Evolutionary conservation across 1,140 invertebrate genomes (phyloP).

Genomic region (Adelges cooleyi): DNA sequence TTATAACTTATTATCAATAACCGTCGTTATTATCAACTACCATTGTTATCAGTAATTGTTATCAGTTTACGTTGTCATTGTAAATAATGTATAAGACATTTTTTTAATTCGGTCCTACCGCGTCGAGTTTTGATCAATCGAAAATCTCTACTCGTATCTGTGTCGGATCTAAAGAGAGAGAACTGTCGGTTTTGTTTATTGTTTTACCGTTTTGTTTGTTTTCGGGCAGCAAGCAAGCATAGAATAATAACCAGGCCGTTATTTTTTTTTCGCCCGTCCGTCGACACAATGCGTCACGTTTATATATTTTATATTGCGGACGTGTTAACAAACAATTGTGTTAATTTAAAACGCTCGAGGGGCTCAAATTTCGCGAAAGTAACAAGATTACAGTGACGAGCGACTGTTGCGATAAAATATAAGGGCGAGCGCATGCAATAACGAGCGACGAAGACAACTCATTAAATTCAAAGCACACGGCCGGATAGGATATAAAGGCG

Average conservation of each 20-base stretch:
- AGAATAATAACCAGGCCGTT: not conserved
- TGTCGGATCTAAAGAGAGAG: no score
- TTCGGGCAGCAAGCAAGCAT: not conserved
- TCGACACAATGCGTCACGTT: conserved; percentile 23
- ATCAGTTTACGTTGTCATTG: no score
- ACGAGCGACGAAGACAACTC: conserved; percentile 20
- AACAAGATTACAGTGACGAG: conserved; percentile 9
- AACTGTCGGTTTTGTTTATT: not conserved
- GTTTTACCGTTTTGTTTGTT: not conserved
- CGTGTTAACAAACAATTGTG: conserved; percentile 28
- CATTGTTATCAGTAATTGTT: no score
- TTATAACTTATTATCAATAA: no score
- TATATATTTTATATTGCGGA: not conserved
- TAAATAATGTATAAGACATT: no score
- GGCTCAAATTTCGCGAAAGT: conserved; percentile 22
- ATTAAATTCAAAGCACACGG: conserved; percentile 4
- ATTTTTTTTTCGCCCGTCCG: no score
- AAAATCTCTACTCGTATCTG: no score
- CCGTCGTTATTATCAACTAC: no score
- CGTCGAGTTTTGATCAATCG: no score
- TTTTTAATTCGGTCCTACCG: no score
- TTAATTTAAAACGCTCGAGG: conserved; percentile 25
- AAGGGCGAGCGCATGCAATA: not conserved
- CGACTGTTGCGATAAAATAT: not conserved
- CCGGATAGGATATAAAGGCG: not conserved